These are phyloP conservation scores for Pemphigus obesinymphae DNA, from an alignment of 1,140 invertebrate genomes.

Conservation along the genomic window DNA sequence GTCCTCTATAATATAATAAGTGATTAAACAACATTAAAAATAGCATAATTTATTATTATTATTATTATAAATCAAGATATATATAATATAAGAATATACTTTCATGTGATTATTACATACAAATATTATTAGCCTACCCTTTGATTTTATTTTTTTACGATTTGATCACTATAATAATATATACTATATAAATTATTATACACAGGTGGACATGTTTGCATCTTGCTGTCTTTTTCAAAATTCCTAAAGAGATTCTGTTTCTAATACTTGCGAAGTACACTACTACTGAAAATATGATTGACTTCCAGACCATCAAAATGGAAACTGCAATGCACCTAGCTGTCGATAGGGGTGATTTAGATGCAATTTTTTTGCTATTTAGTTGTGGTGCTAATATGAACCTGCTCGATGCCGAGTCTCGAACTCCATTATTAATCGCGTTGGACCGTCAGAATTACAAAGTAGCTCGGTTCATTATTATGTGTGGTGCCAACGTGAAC, in stretches of 20 bases:
- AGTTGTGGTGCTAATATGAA: background rate
- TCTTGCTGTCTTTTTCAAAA: background rate
- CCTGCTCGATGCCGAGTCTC: background rate
- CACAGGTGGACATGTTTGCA: conserved; percentile 23
- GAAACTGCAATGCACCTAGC: conserved; percentile 14
- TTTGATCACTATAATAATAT: no score
- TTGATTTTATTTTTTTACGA: no score
- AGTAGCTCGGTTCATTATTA: background rate
- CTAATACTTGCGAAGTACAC: background rate
- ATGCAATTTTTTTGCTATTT: background rate
- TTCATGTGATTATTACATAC: no score
- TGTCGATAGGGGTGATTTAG: background rate
- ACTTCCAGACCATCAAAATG: background rate
- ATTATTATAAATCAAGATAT: no score
- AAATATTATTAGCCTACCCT: no score
- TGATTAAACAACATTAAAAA: no score
- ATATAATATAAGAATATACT: no score
- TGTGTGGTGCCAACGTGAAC: background rate
- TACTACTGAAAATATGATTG: background rate
- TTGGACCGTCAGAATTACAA: background rate
- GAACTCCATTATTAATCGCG: background rate
- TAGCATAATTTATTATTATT: no score
- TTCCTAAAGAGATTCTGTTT: background rate
- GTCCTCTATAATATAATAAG: no score
- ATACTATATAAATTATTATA: background rate